Percentiles rank a stretch among this genome's conserved stretches.
phyloP scores from a whole-genome alignment of 2,888 invertebrate genomes.

The Reticulitermes lucifugus region DNA sequence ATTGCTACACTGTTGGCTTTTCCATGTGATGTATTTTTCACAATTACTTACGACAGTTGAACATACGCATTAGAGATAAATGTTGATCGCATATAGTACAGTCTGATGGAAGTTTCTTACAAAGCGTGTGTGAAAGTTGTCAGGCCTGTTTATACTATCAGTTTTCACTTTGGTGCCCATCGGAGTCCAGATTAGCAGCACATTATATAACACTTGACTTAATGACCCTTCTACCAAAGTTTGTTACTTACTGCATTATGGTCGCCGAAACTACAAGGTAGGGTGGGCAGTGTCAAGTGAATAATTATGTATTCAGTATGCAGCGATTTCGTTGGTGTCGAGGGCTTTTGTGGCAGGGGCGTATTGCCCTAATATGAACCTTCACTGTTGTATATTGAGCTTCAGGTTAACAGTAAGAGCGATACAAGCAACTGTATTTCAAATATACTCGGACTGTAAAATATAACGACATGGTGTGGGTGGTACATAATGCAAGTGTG shows the following conservation, averaged over 20 bases:
- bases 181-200: neutral
- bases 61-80: neutral
- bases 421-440: neutral
- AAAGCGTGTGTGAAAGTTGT: neutral
- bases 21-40: neutral
- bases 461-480: no score
- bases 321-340: neutral
- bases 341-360: neutral
- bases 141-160: no score
- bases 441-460: no score
- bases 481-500: no score
- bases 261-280: neutral
- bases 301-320: conserved; percentile 33
- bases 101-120: neutral
- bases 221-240: conserved; percentile 1
- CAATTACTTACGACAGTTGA: neutral
- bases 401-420: neutral
- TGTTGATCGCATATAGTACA: neutral
- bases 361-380: conserved; percentile 27
- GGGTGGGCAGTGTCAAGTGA: neutral
- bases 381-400: neutral
- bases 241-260: neutral
- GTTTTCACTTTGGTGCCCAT: neutral
- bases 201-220: conserved; percentile 22
- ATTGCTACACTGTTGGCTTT: no score